phyloP scores from a whole-genome alignment of 2,113 vertebrate species.

The Platichthys stellatus region DNA sequence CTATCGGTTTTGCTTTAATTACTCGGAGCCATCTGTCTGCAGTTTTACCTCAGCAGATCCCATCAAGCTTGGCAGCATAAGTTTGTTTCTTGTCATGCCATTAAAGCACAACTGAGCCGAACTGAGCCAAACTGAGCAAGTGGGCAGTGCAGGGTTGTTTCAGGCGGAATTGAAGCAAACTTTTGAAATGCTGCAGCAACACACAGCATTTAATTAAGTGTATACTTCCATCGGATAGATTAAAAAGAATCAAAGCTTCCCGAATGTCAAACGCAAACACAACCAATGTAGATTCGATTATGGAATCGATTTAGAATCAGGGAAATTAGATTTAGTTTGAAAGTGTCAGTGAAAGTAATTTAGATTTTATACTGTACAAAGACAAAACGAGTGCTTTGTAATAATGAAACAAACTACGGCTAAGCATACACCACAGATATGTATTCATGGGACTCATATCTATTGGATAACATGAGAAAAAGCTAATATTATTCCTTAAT shows the following conservation, averaged over 20 bases:
- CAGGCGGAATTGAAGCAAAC: slow-evolving; percentile 34
- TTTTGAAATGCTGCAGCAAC: slow-evolving; percentile 23
- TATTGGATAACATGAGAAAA: slow-evolving; percentile 2
- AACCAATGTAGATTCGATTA: slow-evolving; percentile 46
- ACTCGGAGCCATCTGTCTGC: slow-evolving; percentile 70
- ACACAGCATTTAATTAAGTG: slow-evolving; percentile 32
- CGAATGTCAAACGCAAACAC: slow-evolving; percentile 47
- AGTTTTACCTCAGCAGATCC: slow-evolving; percentile 63
- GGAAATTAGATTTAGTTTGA: slow-evolving; percentile 37
- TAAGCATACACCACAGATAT: slow-evolving; percentile 11
- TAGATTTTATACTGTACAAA: slow-evolving; percentile 20
- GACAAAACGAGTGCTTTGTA: slow-evolving; percentile 16
- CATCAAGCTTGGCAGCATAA: slow-evolving; percentile 47
- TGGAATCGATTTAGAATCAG: slow-evolving; percentile 42
- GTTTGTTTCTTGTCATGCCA: slow-evolving; percentile 47
- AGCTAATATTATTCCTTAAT: not conserved
- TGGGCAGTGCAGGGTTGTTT: slow-evolving; percentile 35
- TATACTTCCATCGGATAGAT: slow-evolving; percentile 15
- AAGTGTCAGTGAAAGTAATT: slow-evolving; percentile 22
- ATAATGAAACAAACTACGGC: slow-evolving; percentile 7
- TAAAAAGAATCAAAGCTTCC: slow-evolving; percentile 21
- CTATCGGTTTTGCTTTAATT: slow-evolving; percentile 60
- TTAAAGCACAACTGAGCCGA: slow-evolving; percentile 44
- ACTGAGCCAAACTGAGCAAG: slow-evolving; percentile 38
- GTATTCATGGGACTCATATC: slow-evolving; percentile 17